Percentiles rank a stretch among this genome's conserved stretches.
phyloP scores from a whole-genome alignment of 2,113 vertebrate genomes.

The Odontesthes bonariensis region DNA sequence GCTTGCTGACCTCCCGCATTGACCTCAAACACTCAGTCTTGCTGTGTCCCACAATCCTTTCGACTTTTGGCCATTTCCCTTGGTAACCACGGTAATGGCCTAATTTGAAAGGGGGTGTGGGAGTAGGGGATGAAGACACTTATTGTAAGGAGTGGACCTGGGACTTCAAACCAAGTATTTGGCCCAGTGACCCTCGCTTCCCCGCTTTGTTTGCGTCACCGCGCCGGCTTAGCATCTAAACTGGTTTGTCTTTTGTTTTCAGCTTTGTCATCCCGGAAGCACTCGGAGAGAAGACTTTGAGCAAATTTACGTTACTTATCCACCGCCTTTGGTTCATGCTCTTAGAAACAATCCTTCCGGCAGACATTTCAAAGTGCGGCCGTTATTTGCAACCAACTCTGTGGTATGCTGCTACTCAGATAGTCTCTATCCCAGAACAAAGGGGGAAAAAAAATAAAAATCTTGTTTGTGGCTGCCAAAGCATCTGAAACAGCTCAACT shows the following conservation, averaged over 20 bases:
- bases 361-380: not conserved
- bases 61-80: slow-evolving; percentile 57
- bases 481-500: slow-evolving; percentile 30
- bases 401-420: not conserved
- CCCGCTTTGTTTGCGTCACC: slow-evolving; percentile 50
- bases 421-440: not conserved
- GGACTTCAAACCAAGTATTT: slow-evolving; percentile 53
- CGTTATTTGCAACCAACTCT: not conserved
- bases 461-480: slow-evolving; percentile 22
- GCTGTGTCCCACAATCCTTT: slow-evolving; percentile 40
- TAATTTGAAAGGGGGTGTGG: slow-evolving; percentile 61
- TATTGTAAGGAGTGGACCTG: slow-evolving; percentile 35
- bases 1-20: slow-evolving; percentile 64
- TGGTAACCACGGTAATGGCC: slow-evolving; percentile 62
- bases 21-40: slow-evolving; percentile 68
- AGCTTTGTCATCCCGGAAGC: slow-evolving; percentile 40
- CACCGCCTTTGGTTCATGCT: slow-evolving; percentile 8
- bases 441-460: not conserved
- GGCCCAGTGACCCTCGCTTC: slow-evolving; percentile 46
- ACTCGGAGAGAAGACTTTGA: slow-evolving; percentile 22
- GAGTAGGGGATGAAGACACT: slow-evolving; percentile 42
- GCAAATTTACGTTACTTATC: slow-evolving; percentile 31
- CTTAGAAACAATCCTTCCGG: slow-evolving; percentile 11
- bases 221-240: slow-evolving; percentile 51
- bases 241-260: slow-evolving; percentile 52